Base-by-base conservation (phyloP, 1,140 invertebrate species). In the Pissodes strobi region DNA sequence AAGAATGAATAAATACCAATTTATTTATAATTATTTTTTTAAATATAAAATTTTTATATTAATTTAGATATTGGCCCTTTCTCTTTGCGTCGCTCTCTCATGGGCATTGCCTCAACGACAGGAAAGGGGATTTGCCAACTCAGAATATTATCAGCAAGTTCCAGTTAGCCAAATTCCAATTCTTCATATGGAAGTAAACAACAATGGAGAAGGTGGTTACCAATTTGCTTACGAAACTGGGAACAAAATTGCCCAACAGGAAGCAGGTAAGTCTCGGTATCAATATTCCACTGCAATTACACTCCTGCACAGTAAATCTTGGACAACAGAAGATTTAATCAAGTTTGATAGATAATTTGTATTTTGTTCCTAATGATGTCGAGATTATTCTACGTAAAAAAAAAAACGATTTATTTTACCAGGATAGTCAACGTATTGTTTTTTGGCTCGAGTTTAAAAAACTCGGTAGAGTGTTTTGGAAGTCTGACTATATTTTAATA, bases 251-350 rank as follows among this genome's bases (percentile, higher is more conserved):
- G 18, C 34, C 12, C 68, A 60, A 22, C 66, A 74, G 56, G 72
- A 74, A 67, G 64, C 71, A 21, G 82, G 81, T 15, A 67, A 69
- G 12, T n/a, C 3, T 27, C 9, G 9, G n/a, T n/a, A 27, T 5
- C 9, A 27, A 5, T 9, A 27, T 27, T 27, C 9, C 9, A 27
- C 25, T 27, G 25, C 9, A n/a, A n/a, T n/a, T n/a, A n/a, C n/a
- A n/a, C n/a, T n/a, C n/a, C n/a, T n/a, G n/a, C n/a, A n/a, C n/a
- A n/a, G n/a, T n/a, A n/a, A n/a, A n/a, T n/a, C n/a, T n/a, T n/a
- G n/a, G n/a, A n/a, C n/a, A n/a, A n/a, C n/a, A n/a, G n/a, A n/a
- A n/a, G n/a, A n/a, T n/a, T n/a, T n/a, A n/a, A n/a, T n/a, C n/a
- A n/a, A n/a, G n/a, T n/a, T n/a, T n/a, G n/a, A n/a, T n/a, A n/a